Evolutionary conservation across 1,140 invertebrate species (phyloP).

Genomic region (Procambarus clarkii): DNA sequence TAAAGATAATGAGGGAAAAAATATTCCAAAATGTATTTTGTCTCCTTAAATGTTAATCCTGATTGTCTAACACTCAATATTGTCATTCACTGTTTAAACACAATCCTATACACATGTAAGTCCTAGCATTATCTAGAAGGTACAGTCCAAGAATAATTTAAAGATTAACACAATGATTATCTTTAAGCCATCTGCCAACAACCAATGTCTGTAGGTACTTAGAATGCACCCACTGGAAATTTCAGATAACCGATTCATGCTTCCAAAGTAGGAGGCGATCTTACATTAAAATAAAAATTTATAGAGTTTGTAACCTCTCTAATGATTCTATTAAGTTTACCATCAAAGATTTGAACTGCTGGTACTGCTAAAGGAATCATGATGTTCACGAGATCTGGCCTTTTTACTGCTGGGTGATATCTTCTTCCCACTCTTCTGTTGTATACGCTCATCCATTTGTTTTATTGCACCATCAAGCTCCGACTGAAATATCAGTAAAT

Average conservation of each 20-base stretch:
- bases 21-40: background rate
- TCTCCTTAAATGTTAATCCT: background rate
- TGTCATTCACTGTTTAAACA: background rate
- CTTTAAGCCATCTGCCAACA: background rate
- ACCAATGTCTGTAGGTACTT: background rate
- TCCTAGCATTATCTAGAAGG: background rate
- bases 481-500: constrained; percentile 23
- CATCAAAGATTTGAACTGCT: constrained; percentile 59
- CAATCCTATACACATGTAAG: background rate
- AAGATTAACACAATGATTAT: background rate
- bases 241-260: background rate
- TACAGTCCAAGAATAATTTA: background rate
- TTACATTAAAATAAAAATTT: background rate
- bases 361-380: constrained; percentile 59
- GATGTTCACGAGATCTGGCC: constrained; percentile 40
- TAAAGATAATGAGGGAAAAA: background rate
- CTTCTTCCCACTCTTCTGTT: constrained; percentile 57
- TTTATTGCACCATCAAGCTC: constrained; percentile 58
- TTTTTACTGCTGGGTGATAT: constrained; percentile 50
- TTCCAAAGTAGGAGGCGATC: background rate
- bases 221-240: background rate
- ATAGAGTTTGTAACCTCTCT: background rate
- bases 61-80: constrained; percentile 1
- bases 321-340: background rate
- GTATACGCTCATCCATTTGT: constrained; percentile 61